A percentile compares a stretch with the other conserved stretches of the same genome.
phyloP scores from a whole-genome alignment of 2,113 vertebrate species.

The Calypte anna region DNA sequence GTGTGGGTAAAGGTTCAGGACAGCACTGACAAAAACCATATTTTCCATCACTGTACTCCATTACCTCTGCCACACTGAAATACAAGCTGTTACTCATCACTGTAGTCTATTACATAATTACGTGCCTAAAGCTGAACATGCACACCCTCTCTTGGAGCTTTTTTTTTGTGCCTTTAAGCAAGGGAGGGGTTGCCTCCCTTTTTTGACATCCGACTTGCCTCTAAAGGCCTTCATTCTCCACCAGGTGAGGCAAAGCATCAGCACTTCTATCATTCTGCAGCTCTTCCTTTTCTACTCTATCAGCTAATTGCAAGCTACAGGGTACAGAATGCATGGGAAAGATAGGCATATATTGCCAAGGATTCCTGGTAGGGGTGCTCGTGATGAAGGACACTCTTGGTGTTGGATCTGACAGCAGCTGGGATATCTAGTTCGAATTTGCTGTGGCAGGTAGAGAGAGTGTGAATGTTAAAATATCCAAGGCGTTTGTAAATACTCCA shows the following conservation, averaged over 20 bases:
- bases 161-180: neutral
- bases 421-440: conserved; percentile 74
- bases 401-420: conserved; percentile 78
- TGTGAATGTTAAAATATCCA: conserved; percentile 66
- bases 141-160: neutral
- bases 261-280: conserved; percentile 48
- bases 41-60: neutral
- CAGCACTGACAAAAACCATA: neutral
- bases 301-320: conserved; percentile 72
- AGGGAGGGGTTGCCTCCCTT: neutral
- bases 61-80: neutral
- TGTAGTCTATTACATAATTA: neutral
- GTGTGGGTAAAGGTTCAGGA: neutral
- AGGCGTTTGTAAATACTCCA: conserved; percentile 76
- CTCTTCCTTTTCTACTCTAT: conserved; percentile 51
- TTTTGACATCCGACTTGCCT: conserved; percentile 12
- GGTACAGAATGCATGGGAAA: conserved; percentile 30
- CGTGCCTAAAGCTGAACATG: neutral
- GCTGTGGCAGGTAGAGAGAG: conserved; percentile 76
- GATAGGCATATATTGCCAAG: conserved; percentile 62
- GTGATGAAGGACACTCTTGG: conserved; percentile 70
- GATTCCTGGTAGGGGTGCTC: conserved; percentile 71
- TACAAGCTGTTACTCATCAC: neutral
- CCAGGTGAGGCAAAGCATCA: conserved; percentile 4
- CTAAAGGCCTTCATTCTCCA: conserved; percentile 5